phyloP scores from a whole-genome alignment of 2,113 vertebrate species.

The Leptodactylus fuscus region DNA sequence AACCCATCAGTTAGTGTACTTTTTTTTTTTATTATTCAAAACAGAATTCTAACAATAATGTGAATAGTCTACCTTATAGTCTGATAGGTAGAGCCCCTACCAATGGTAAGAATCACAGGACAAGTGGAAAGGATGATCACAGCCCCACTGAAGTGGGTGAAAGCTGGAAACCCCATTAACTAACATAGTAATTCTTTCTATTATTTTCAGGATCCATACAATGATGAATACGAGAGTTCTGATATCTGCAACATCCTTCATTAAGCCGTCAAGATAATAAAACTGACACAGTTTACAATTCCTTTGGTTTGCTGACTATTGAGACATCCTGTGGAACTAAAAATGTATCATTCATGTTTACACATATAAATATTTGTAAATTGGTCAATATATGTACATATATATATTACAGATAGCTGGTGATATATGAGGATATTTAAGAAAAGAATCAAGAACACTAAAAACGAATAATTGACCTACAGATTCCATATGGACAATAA shows the following conservation, averaged over 20 bases:
- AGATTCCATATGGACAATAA: neutral
- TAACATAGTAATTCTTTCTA: neutral
- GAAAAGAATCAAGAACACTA: neutral
- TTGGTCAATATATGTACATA: neutral
- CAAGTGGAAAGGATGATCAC: no score
- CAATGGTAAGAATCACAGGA: no score
- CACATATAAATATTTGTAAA: conserved; percentile 25
- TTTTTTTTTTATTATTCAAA: no score
- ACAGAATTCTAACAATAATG: no score
- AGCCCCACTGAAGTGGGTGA: no score
- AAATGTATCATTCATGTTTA: conserved; percentile 9
- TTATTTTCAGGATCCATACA: neutral
- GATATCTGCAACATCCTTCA: conserved; percentile 2
- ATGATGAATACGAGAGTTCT: neutral
- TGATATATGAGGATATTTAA: neutral
- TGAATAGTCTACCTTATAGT: no score
- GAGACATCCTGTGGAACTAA: neutral
- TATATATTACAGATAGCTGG: neutral
- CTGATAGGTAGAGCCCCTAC: no score
- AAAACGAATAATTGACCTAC: neutral
- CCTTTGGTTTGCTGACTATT: neutral
- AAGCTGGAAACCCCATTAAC: no score
- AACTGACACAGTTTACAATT: neutral
- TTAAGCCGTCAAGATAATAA: neutral
- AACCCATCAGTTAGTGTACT: no score